Conservation (phyloP, 1,140 invertebrate genomes). For the Drosophila rufa region DNA sequence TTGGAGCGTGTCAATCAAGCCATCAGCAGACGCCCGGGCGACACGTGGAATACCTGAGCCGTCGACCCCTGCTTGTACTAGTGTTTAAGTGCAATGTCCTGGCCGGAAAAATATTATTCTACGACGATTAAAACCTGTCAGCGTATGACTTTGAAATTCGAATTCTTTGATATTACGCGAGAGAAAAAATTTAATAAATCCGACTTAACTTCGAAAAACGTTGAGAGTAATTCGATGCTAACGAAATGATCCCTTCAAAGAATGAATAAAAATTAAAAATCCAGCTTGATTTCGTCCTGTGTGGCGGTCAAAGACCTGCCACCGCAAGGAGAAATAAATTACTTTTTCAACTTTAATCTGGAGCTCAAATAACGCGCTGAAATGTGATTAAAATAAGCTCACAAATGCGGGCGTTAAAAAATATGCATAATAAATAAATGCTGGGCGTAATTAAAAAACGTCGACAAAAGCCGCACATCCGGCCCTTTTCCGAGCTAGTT, state of each 20-base stretch:
- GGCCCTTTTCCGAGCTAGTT: slow-evolving; percentile 41
- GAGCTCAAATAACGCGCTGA: slow-evolving; percentile 15
- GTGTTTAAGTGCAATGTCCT: background rate
- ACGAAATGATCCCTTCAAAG: background rate
- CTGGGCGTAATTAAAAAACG: slow-evolving; percentile 63
- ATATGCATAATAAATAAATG: slow-evolving; percentile 70
- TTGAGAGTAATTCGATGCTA: no score
- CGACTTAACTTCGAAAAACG: no score
- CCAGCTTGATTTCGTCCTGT: no score
- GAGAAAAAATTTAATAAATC: background rate
- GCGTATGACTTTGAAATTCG: no score
- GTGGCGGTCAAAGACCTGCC: background rate
- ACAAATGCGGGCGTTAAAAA: slow-evolving; percentile 46
- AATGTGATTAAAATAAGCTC: slow-evolving; percentile 40
- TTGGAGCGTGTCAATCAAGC: slow-evolving; percentile 54
- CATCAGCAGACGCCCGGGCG: slow-evolving; percentile 3
- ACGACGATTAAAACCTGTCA: background rate
- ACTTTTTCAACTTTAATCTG: slow-evolving; percentile 46
- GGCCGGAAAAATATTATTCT: background rate
- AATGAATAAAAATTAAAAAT: background rate
- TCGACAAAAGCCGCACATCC: slow-evolving; percentile 46
- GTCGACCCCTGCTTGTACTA: background rate
- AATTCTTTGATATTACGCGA: no score
- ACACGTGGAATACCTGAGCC: slow-evolving; percentile 15
- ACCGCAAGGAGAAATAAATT: slow-evolving; percentile 41